Base-by-base conservation (phyloP, 37 sponge, comb jelly and placozoan species). In the Haliclona indistincta region DNA sequence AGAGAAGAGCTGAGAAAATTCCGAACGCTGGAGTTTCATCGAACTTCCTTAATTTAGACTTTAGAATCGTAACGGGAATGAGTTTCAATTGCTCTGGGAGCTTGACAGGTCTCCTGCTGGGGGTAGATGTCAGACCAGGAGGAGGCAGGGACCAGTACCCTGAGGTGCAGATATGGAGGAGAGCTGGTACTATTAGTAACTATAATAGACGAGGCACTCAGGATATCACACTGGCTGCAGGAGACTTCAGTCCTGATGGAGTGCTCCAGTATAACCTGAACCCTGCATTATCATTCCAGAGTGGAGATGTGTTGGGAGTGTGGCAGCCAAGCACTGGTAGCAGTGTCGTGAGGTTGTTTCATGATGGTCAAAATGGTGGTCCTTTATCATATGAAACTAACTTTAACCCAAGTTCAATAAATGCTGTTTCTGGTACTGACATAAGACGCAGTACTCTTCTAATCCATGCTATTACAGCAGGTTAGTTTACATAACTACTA, bases 261-360 rank as follows among this genome's bases (percentile, higher is more conserved):
- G 28, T 43, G n/a, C 42, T 29, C 26, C 11, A 73, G 25, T 56
- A 33, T 28, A 32, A 19, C 0, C 17, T 56, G 20, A 30, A 17
- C 20, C 39, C 74, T 36, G 38, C 61, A 54, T 22, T 73, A 35
- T n/a, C 11, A 23, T 23, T 43, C 10, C 41, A 61, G 11, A 20
- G 63, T 38, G 36, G 36, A 3, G 51, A 61, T 34, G 6, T 39
- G 4, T 51, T 64, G 3, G 76, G 76, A 63, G 41, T 64, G 32
- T 42, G 26, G 33, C 76, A 76, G 29, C 76, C 76, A 26, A 25
- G 2, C 25, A 51, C 2, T 8, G 52, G 35, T 63, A 43, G 34
- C 60, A 76, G 76, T 63, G 28, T n/a, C n/a, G 60, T 58, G 11
- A 11, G 60, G 28, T 58, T 58, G 6, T 58, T n/a, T 58, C 7